Conservation (phyloP, 2,113 vertebrate genomes). For the Etheostoma cragini region DNA sequence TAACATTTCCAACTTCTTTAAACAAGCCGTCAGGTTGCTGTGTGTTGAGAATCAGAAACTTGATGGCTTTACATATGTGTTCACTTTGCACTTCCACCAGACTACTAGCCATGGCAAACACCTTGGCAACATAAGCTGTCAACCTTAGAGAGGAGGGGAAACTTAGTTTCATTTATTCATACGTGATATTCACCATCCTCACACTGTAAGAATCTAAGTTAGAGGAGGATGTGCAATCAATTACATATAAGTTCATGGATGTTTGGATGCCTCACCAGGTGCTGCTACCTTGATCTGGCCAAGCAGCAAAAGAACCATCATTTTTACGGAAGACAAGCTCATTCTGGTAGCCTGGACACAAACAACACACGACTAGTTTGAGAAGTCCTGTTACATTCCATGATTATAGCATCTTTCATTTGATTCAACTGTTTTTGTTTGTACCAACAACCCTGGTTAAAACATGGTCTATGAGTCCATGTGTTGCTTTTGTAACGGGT, state of each 20-base stretch:
- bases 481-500: no score
- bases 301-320: conserved; percentile 22
- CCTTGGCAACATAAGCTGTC: conserved; percentile 91
- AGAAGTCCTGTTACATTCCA: no score
- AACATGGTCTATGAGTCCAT: no score
- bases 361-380: no score
- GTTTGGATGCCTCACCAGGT: conserved; percentile 16
- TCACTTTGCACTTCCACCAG: conserved; percentile 74
- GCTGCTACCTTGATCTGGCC: not conserved
- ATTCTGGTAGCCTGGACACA: not conserved
- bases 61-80: conserved; percentile 85
- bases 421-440: not conserved
- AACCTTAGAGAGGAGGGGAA: conserved; percentile 75
- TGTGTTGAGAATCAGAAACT: conserved; percentile 24
- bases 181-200: no score
- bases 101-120: conserved; percentile 86
- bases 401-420: no score
- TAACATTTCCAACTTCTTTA: conserved; percentile 80
- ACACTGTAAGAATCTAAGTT: no score
- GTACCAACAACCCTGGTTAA: not conserved
- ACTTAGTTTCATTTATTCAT: not conserved
- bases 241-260: not conserved
- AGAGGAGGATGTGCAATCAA: not conserved
- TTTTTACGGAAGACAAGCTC: conserved; percentile 4
- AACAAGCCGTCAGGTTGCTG: conserved; percentile 89